Conservation (phyloP, 2,797 vertebrate genomes). For the Sebastes wilsoni region DNA sequence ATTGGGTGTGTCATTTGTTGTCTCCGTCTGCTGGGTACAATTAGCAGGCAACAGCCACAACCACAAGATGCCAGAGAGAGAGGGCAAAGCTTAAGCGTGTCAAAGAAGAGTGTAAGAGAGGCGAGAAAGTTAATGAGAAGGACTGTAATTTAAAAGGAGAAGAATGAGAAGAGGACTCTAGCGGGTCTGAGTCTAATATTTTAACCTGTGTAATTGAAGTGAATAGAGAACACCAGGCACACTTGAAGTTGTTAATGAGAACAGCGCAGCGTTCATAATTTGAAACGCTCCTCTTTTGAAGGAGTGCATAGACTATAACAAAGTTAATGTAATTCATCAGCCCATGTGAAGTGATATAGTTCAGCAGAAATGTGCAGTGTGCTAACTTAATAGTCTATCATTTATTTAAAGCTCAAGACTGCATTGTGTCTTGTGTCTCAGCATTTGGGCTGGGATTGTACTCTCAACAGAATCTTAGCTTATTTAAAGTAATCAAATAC, state of each 20-base stretch:
- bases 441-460: background rate
- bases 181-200: constrained; percentile 58
- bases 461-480: background rate
- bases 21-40: constrained; percentile 69
- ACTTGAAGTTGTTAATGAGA: constrained; percentile 64
- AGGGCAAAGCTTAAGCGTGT: background rate
- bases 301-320: constrained; percentile 40
- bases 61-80: constrained; percentile 25
- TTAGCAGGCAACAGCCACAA: constrained; percentile 48
- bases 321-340: constrained; percentile 49
- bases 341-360: constrained; percentile 12
- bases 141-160: constrained; percentile 45
- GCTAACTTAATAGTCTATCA: background rate
- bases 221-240: constrained; percentile 28
- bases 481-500: background rate
- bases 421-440: background rate
- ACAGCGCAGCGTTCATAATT: constrained; percentile 52
- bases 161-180: constrained; percentile 49
- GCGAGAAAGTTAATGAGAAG: constrained; percentile 38
- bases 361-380: background rate
- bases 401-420: background rate
- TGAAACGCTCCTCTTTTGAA: constrained; percentile 54
- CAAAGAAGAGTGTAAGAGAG: constrained; percentile 18
- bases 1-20: constrained; percentile 35
- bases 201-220: constrained; percentile 64